Evolutionary conservation across 1,140 invertebrate species (phyloP).

Genomic region (Manduca sexta): DNA sequence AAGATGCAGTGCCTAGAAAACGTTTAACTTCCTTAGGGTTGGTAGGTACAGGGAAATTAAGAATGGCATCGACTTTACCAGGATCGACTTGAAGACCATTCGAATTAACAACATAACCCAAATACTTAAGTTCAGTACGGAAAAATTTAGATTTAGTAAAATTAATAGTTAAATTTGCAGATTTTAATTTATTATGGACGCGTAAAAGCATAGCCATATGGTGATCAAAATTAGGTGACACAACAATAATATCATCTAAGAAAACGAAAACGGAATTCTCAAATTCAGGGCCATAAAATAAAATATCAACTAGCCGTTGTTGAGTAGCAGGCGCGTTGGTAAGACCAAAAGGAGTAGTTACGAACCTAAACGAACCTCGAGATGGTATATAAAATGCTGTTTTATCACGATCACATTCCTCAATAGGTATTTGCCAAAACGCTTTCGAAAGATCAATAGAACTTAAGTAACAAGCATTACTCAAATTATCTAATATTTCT

Average conservation of each 20-base stretch:
- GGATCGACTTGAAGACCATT: conserved; percentile 51
- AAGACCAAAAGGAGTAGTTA: background rate
- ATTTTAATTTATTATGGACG: conserved; percentile 30
- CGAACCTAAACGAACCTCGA: background rate
- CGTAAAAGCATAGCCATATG: conserved; percentile 39
- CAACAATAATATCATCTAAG: conserved; percentile 69
- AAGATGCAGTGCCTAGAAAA: too few relatives aligned
- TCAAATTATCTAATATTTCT: conserved; percentile 29
- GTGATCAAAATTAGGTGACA: conserved; percentile 37
- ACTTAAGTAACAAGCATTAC: conserved; percentile 14
- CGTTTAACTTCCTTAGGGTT: too few relatives aligned
- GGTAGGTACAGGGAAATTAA: too few relatives aligned
- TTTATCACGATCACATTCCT: conserved; percentile 16
- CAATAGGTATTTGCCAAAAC: conserved; percentile 49
- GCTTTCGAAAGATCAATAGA: conserved; percentile 16
- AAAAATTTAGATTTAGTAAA: conserved; percentile 25
- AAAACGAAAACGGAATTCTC: conserved; percentile 31
- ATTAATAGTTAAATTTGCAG: conserved; percentile 34
- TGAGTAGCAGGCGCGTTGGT: conserved; percentile 15
- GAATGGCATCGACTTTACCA: conserved; percentile 48
- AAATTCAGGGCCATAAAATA: conserved; percentile 19
- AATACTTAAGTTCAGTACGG: conserved; percentile 26
- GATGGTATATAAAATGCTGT: conserved; percentile 30
- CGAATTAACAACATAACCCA: conserved; percentile 41
- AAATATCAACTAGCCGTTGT: conserved; percentile 13